These are phyloP conservation scores for Drosophila pachea DNA, from an alignment of 1,140 invertebrate species.

Conservation along the genomic window DNA sequence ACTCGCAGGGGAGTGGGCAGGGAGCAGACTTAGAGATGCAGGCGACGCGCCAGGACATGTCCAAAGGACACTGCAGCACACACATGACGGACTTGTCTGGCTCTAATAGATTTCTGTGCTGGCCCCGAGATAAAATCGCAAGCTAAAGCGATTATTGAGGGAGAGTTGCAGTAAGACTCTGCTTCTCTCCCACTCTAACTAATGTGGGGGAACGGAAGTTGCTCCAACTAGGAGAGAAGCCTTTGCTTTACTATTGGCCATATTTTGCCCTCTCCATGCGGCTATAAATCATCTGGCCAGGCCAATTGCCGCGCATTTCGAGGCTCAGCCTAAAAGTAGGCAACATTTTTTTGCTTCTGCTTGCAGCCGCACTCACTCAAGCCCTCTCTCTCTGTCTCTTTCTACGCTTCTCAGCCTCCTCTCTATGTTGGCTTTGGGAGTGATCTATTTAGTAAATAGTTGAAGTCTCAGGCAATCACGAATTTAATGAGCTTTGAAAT, in stretches of 20 bases:
- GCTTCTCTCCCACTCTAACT: too few relatives aligned
- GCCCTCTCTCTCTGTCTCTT: too few relatives aligned
- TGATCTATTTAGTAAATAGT: conserved; percentile 21
- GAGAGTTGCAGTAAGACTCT: background rate
- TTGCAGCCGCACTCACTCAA: conserved; percentile 39
- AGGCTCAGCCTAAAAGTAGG: background rate
- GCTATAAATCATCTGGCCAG: background rate
- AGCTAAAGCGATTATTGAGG: conserved; percentile 5
- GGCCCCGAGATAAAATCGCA: conserved; percentile 50
- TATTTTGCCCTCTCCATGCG: too few relatives aligned
- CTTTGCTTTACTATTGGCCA: too few relatives aligned
- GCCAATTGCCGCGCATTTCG: background rate
- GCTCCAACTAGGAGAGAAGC: too few relatives aligned
- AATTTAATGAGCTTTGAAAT: conserved; percentile 73
- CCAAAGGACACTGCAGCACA: conserved; percentile 31
- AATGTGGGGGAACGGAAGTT: too few relatives aligned
- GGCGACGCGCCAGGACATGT: conserved; percentile 64
- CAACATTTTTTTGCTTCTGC: conserved; percentile 41
- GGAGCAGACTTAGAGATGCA: conserved; percentile 73
- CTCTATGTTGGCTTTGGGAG: conserved; percentile 36
- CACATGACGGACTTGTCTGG: conserved; percentile 9
- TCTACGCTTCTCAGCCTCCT: background rate
- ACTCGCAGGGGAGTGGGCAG: conserved; percentile 13
- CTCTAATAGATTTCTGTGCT: conserved; percentile 66
- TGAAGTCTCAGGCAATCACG: background rate